phyloP scores from a whole-genome alignment of 2,888 invertebrate genomes.

The Drosophila antonietae region DNA sequence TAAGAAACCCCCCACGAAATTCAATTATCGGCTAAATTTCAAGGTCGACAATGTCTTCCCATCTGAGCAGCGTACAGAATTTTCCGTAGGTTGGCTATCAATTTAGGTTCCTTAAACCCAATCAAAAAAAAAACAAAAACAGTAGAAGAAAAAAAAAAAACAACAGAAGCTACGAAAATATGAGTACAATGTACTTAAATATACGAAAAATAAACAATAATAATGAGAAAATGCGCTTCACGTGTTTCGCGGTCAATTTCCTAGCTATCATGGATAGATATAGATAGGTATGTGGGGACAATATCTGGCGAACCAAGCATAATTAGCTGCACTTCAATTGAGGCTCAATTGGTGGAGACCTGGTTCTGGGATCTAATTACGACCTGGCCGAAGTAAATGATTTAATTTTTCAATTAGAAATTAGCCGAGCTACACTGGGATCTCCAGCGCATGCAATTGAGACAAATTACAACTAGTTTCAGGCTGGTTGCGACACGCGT shows the following conservation, averaged over 20 bases:
- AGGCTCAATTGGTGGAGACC: slow-evolving; percentile 52
- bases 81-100: slow-evolving; percentile 72
- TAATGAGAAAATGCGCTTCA: slow-evolving; percentile 37
- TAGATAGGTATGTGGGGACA: not conserved
- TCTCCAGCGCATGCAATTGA: slow-evolving; percentile 63
- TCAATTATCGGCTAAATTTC: slow-evolving; percentile 38
- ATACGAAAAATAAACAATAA: slow-evolving; percentile 24
- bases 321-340: slow-evolving; percentile 70
- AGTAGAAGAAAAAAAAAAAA: slow-evolving; percentile 33
- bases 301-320: slow-evolving; percentile 9
- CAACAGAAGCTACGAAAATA: slow-evolving; percentile 42
- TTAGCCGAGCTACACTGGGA: slow-evolving; percentile 19
- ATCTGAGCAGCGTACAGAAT: slow-evolving; percentile 58
- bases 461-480: slow-evolving; percentile 59
- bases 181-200: slow-evolving; percentile 37
- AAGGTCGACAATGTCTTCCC: slow-evolving; percentile 54
- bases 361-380: slow-evolving; percentile 56
- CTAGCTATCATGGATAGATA: slow-evolving; percentile 2
- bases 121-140: slow-evolving; percentile 61
- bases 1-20: slow-evolving; percentile 1
- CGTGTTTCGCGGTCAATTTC: slow-evolving; percentile 51
- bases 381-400: slow-evolving; percentile 66
- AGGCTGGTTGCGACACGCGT: slow-evolving; percentile 35
- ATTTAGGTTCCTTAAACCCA: slow-evolving; percentile 80
- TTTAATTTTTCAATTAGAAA: slow-evolving; percentile 80